Conservation (phyloP, 2,797 vertebrate genomes). For the Dipus sagitta region DNA sequence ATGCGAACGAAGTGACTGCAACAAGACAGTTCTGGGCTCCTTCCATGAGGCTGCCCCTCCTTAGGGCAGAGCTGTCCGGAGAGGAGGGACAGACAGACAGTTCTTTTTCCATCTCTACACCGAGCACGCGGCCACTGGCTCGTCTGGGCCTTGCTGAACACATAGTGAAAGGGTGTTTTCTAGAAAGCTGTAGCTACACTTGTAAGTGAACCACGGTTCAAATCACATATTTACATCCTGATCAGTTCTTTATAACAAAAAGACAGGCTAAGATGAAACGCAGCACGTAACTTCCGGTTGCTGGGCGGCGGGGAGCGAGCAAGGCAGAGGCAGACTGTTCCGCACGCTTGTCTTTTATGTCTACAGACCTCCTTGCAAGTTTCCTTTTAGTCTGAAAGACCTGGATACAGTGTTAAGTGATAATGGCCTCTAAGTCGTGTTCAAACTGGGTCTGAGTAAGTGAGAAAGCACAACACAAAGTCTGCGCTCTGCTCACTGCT, state of each 20-base stretch:
- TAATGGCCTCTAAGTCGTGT: constrained; percentile 40
- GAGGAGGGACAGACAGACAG: constrained; percentile 24
- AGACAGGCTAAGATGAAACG: constrained; percentile 81
- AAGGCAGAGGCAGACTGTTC: background rate
- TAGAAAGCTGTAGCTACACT: constrained; percentile 48
- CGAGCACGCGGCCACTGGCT: background rate
- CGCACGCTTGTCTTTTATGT: constrained; percentile 45
- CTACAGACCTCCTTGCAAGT: constrained; percentile 60
- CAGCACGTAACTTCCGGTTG: constrained; percentile 84
- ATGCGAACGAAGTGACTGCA: constrained; percentile 87
- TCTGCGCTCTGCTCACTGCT: constrained; percentile 51
- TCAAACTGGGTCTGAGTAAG: constrained; percentile 69
- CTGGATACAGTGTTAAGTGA: constrained; percentile 26
- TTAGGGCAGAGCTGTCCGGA: constrained; percentile 56
- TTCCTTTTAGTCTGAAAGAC: constrained; percentile 59
- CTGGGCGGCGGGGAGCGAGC: constrained; percentile 58
- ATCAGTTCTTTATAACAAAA: constrained; percentile 78
- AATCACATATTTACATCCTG: constrained; percentile 84
- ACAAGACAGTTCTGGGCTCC: constrained; percentile 79
- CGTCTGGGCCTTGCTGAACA: background rate
- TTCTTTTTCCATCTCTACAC: background rate
- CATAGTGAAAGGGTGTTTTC: background rate
- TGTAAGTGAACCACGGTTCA: constrained; percentile 75
- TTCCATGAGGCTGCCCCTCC: constrained; percentile 81
- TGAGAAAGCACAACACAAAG: constrained; percentile 54